Base-by-base conservation (phyloP, 2,113 vertebrate species). In the Trochalopteron elliotii region DNA sequence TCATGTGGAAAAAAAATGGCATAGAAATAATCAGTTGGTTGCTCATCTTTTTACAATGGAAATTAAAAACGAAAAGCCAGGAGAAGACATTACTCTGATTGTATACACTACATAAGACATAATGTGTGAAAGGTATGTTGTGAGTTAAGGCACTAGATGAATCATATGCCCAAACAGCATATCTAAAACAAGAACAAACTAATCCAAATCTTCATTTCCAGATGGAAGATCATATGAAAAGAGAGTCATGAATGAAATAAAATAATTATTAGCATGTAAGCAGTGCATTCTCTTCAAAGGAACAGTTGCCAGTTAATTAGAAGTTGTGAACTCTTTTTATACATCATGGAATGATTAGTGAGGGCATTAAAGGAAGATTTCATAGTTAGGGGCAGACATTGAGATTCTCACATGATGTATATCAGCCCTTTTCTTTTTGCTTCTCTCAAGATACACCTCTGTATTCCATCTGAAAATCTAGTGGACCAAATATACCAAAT, bases 51-150 rank as follows among this genome's bases (percentile, higher is more conserved):
- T 78, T 75, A 10, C 27, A 63, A 47, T 33, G 21, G 16, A 63
- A 75, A 64, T 11, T 59, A 50, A 75, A 81, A 50, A 12, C 7
- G 52, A 56, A 83, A 89, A 89, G 2, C 10, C 22, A 83, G 31
- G 22, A 50, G 14, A 89, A 63, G 5, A 40, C 2, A 1, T 22
- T 52, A 28, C 21, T 52, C 10, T 72, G 22, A 49, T 33, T 68
- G 12, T 13, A 63, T 45, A 82, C 2, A 12, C 15, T 42, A 25
- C 3, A 12, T 49, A 3, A 71, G 69, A 81, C 37, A 52, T 13
- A 15, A 12, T 12, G 2, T 60, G 8, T 3, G 56, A 75, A 71
- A 79, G 1, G 1, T 64, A 42, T 0, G 0, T 50, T 0, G 0
- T 47, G 10, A 71, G 5, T 16, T 69, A 76, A 80, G 37, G 17